Conservation (phyloP, 2,113 vertebrate genomes). For the Lophochroa leadbeateri region DNA sequence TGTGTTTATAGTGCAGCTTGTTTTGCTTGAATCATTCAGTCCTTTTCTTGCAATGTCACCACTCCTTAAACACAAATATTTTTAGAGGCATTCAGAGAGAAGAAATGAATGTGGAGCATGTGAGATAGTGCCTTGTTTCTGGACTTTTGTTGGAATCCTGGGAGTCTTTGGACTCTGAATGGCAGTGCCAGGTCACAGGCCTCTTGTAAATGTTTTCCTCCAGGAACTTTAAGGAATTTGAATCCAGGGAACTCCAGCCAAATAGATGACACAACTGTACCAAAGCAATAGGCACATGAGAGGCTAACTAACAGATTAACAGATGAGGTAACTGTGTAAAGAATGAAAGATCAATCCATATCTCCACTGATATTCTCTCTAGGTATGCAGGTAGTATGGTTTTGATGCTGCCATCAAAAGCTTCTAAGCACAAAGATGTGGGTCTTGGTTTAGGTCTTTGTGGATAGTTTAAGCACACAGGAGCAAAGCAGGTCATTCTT, state of each 20-base stretch:
- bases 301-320: neutral
- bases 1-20: neutral
- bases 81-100: neutral
- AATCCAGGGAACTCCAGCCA: neutral
- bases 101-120: neutral
- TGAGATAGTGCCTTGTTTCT: neutral
- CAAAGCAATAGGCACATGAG: neutral
- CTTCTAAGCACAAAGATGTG: neutral
- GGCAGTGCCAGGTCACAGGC: neutral
- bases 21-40: neutral
- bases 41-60: neutral
- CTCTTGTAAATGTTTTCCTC: neutral
- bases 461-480: neutral
- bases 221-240: neutral
- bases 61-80: slow-evolving; percentile 58
- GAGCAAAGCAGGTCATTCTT: neutral
- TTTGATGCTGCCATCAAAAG: neutral
- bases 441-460: neutral
- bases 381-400: rapidly evolving
- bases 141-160: neutral
- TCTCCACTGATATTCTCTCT: neutral
- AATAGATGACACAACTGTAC: neutral
- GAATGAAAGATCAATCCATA: neutral
- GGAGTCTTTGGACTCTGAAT: neutral
- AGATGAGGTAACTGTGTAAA: neutral